Base-by-base conservation (phyloP, 1,140 invertebrate genomes). In the Leucophenga varia region DNA sequence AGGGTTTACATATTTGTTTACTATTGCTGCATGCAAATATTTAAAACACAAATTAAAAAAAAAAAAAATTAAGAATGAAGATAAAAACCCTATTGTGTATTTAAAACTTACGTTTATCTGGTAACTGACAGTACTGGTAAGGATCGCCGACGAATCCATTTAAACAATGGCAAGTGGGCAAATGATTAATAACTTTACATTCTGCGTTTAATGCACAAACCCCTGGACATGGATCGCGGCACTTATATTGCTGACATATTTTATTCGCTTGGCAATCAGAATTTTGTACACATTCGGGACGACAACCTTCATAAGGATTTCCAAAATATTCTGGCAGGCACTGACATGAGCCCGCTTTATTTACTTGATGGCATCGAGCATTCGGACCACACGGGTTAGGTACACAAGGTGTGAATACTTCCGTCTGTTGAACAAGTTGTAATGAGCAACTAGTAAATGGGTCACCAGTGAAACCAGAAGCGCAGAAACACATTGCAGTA, bases 211-310 rank as follows among this genome's bases (percentile, higher is more conserved):
- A 47, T 7, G 89, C 89, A 76, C 90, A 93, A 2, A 85, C 81
- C 32, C 87, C 87, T 3, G 81, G 79, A 49, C 90, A 92, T 12
- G 89, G 88, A 71, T 91, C 84, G 21, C 80, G 78, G 65, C 90
- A 91, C 76, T 87, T 88, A 55, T 87, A 80, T 64, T 88, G 86
- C 3, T 88, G 79, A 58, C 89, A 91, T 1, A 88, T 86, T 59
- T 82, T 81, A 49, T 83, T 84, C 2, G 79, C 61, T 28, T 82
- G 76, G 72, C 88, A 87, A 72, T 91, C 88, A 10, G 84, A 83
- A 61, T 86, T 88, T 1, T 86, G 80, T 9, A 86, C 78, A 73
- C 88, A 91, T 64, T 90, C 86, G 3, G 89, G 87, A 57, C 86
- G 77, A 63, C 89, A 91, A 12, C 67, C 52, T 76, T 79, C 80